These are phyloP conservation scores for Pteropus rufus DNA, from an alignment of 2,797 vertebrate species.

Conservation along the genomic window DNA sequence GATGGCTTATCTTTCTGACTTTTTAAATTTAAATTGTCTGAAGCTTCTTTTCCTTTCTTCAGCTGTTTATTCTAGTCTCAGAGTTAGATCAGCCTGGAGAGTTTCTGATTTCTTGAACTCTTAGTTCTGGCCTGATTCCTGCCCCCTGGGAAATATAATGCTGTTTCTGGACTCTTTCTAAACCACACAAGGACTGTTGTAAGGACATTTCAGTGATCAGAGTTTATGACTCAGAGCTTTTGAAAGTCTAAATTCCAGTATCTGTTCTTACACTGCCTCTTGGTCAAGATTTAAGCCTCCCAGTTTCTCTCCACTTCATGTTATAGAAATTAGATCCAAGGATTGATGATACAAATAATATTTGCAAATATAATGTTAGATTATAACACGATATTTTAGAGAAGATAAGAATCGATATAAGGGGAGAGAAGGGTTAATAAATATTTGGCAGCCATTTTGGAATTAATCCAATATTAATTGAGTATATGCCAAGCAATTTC, in stretches of 20 bases:
- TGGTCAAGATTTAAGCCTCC: background rate
- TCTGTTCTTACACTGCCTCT: background rate
- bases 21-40: background rate
- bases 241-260: background rate
- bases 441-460: background rate
- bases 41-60: background rate
- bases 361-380: background rate
- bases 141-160: slow-evolving; percentile 24
- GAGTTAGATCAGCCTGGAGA: slow-evolving; percentile 7
- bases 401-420: background rate
- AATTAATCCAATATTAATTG: background rate
- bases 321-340: slow-evolving; percentile 12
- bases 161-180: slow-evolving; percentile 50
- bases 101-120: slow-evolving; percentile 58
- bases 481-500: background rate
- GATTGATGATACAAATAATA: background rate
- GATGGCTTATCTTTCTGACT: background rate
- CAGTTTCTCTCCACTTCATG: background rate
- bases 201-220: slow-evolving; percentile 4
- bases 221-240: slow-evolving; percentile 19
- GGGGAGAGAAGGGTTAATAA: background rate
- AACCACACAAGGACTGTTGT: slow-evolving; percentile 38
- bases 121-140: slow-evolving; percentile 41
- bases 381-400: background rate
- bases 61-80: background rate